Evolutionary conservation across 2,888 invertebrate species (phyloP), one percentile per base, ranked within the genome.

Genomic region (Coelopa pilipes): DNA sequence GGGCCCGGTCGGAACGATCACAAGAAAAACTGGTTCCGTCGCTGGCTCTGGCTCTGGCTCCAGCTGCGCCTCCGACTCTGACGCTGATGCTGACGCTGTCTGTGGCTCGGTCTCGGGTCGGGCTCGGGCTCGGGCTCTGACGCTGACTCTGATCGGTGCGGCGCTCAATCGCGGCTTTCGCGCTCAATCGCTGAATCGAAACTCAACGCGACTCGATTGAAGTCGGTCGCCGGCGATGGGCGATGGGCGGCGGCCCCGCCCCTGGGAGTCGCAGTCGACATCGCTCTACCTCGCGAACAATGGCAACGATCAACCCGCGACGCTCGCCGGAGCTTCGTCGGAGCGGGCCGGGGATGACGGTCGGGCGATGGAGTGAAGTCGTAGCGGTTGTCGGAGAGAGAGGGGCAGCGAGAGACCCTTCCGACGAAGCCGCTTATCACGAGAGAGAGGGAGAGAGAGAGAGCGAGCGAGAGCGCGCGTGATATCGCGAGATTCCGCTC

Each of bases 291-390:
- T 57, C 12, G 46, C 24, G 49, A 78, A 74, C 80, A 80, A 85
- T 85, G 86, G 85, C 86, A 86, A 82, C 85, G 85, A 85, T 85
- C 85, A 85, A 85, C 78, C 72, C 76, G 17, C 63, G 19, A 21
- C 65, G 45, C 34, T 62, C 1, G 12, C 50, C 19, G 21, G 60
- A 66, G 49, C 21, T 50, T 55, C 21, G 34, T 12, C 15, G 46
- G 17, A 57, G 46, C 17, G 13, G 21, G 60, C 17, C 13, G 21
- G 7, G 19, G 60, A 19, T 60, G 60, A 21, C 17, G 21, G 21
- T 9, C 21, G 17, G 7, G 24, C 24, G 4, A 17, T 5, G 9
- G 0, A 13, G 3, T 47, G 47, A 47, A 46, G 45, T n/a, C n/a
- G 19, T 12, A 62, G 24, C 34, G 34, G 15, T 21, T 34, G 11